Base-by-base conservation (phyloP, 2,797 vertebrate species). In the Brachymystax lenok region DNA sequence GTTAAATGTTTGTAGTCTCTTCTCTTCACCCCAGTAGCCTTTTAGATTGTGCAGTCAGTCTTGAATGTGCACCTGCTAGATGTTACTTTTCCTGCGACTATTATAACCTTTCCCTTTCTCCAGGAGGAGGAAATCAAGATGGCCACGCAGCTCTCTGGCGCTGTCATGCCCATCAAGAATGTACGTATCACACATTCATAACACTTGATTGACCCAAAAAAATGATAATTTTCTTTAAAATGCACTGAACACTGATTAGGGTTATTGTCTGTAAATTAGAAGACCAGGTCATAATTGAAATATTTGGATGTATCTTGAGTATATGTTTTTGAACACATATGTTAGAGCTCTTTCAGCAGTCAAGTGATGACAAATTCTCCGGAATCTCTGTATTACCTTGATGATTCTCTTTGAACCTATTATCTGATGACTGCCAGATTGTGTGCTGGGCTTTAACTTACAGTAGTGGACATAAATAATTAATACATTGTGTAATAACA, bases 81-180 rank as follows among this genome's bases (percentile, higher is more conserved):
- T 63, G 21, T 27, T 63, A 24, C 7, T 63, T 27, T 13, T 63
- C 21, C 59, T 63, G 59, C 21, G 4, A 0, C 0, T 12, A 24
- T 10, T 24, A 10, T 27, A 63, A 63, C 3, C 1, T 54, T 4
- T 46, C 4, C 33, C 1, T 35, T n/a, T 82, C 19, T 69, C 69
- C 88, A 99, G 98, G 94, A 95, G 83, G 98, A 99, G 91, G 98
- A 99, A 61, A 87, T 98, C 74, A 99, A 99, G 90, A 92, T 99
- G 96, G 97, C 98, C 3, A 98, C 98, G 12, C 98, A 99, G 92
- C 95, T 98, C 56, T 80, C 89, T 0, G 97, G 97, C 81, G 91
- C 96, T 0, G 90, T 99, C 79, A 97, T 99, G 97, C 97, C 97
- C 4, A 97, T 99, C 89, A 97, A 92, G 90, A 96, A 92, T 0